Evolutionary conservation across 53 echinoderm and acorn worm species (phyloP).

Genomic region (Holothuria leucospilota): DNA sequence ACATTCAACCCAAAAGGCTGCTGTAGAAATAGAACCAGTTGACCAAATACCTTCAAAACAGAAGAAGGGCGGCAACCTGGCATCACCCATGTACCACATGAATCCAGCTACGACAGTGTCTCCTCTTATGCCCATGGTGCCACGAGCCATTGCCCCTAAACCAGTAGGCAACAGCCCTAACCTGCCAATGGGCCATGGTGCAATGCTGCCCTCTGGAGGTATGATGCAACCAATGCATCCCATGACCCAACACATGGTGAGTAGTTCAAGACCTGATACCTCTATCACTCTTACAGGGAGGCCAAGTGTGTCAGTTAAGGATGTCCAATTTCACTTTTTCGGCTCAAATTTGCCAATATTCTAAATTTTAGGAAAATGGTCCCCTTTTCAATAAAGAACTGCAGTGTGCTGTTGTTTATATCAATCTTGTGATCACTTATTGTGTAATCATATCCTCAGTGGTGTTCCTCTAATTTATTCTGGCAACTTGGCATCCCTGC

Average conservation of each 20-base stretch:
- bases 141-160: slow-evolving; percentile 91
- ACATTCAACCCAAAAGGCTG: slow-evolving; percentile 60
- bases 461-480: too few relatives aligned
- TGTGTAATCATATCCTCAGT: too few relatives aligned
- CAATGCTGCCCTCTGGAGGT: slow-evolving; percentile 63
- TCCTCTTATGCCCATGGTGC: slow-evolving; percentile 72
- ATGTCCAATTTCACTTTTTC: too few relatives aligned
- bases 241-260: slow-evolving; percentile 74
- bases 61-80: slow-evolving; percentile 73
- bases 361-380: too few relatives aligned
- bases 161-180: slow-evolving; percentile 63
- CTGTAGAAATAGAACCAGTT: slow-evolving; percentile 79
- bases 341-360: too few relatives aligned
- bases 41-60: slow-evolving; percentile 88
- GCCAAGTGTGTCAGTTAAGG: too few relatives aligned
- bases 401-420: too few relatives aligned
- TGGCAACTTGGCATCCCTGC: too few relatives aligned
- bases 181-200: slow-evolving; percentile 47
- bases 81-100: slow-evolving; percentile 67
- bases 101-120: slow-evolving; percentile 51
- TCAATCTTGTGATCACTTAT: too few relatives aligned
- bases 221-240: slow-evolving; percentile 88
- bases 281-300: too few relatives aligned
- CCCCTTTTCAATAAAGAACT: too few relatives aligned
- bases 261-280: not conserved